Evolutionary conservation across 2,888 invertebrate genomes (phyloP).

Genomic region (Megamerina dolium): DNA sequence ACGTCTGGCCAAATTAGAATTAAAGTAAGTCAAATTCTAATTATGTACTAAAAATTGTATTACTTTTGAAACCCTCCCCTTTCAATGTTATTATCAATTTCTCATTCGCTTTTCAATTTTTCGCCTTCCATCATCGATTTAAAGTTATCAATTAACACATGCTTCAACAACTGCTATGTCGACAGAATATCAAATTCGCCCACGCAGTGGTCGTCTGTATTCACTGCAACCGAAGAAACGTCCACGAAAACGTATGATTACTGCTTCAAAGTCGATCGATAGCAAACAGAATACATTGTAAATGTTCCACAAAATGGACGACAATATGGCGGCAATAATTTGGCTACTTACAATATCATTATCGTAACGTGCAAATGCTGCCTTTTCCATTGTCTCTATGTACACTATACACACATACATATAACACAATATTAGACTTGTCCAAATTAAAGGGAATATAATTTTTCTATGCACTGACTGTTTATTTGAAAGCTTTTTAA

Average conservation of each 20-base stretch:
- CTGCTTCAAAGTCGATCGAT: conserved; percentile 35
- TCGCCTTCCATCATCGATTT: neutral
- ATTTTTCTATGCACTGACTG: no score
- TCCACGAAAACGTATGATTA: conserved; percentile 41
- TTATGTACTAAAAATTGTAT: neutral
- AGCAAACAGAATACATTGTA: conserved; percentile 48
- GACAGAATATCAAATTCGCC: conserved; percentile 35
- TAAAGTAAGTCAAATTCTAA: conserved; percentile 52
- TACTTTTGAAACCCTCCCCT: neutral
- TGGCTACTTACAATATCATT: no score
- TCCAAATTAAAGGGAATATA: no score
- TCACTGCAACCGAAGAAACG: conserved; percentile 48
- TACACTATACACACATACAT: no score
- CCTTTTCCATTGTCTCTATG: no score
- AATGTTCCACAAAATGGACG: no score
- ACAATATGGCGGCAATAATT: no score
- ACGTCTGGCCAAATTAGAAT: conserved; percentile 65
- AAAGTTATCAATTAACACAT: conserved; percentile 29
- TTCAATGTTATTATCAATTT: conserved; percentile 7
- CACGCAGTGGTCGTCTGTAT: conserved; percentile 45
- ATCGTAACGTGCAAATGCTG: no score
- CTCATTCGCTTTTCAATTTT: conserved; percentile 10
- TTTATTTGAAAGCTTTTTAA: no score
- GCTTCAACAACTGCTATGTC: conserved; percentile 13
- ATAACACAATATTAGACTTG: no score